Evolutionary conservation across 2,113 vertebrate species (phyloP).

Genomic region (Desmodus rotundus): DNA sequence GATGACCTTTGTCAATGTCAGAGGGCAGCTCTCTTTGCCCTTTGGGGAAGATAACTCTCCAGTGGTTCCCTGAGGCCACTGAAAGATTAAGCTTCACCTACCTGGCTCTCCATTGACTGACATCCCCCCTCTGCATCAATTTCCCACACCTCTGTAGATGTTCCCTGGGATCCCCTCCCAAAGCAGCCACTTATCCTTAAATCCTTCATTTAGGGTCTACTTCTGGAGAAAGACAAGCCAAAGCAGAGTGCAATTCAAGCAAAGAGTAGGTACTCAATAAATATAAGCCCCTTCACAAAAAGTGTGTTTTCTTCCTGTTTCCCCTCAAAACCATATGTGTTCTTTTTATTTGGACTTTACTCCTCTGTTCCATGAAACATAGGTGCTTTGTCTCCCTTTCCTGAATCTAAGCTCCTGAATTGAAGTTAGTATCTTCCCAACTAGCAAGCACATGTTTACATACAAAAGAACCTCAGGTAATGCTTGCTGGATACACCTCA

Average conservation of each 20-base stretch:
- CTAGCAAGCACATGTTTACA: neutral
- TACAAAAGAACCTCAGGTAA: neutral
- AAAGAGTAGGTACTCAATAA: neutral
- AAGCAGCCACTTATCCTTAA: neutral
- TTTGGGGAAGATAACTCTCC: too few relatives aligned
- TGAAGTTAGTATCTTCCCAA: neutral
- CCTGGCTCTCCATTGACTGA: neutral
- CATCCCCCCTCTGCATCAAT: neutral
- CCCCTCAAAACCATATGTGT: neutral
- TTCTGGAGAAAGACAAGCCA: neutral
- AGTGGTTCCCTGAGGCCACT: too few relatives aligned
- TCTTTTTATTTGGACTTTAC: neutral
- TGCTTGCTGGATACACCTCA: neutral
- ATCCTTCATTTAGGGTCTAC: neutral
- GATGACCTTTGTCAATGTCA: neutral
- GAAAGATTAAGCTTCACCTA: neutral
- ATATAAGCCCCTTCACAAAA: neutral
- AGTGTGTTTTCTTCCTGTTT: fast-evolving
- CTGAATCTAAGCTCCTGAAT: neutral
- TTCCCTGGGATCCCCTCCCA: neutral
- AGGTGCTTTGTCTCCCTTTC: neutral
- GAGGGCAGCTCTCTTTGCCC: neutral
- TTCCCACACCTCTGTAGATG: neutral
- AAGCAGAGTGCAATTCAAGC: neutral
- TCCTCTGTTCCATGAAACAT: neutral